Base-by-base conservation (phyloP, 1,140 invertebrate species). In the Tyrophagus putrescentiae region DNA sequence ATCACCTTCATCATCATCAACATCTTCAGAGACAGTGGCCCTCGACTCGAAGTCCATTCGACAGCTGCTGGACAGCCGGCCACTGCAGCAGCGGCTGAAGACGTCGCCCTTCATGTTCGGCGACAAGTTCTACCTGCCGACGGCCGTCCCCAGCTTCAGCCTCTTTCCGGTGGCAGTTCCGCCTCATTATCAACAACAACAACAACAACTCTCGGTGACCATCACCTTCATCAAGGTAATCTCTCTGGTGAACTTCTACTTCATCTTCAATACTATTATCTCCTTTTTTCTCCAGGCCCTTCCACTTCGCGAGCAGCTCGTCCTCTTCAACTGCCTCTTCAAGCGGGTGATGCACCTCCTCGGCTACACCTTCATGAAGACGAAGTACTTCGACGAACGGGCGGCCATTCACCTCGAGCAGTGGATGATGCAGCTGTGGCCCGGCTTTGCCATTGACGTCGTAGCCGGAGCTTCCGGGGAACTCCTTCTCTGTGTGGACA, bases 401-500 rank as follows among this genome's bases (percentile, higher is more conserved):
- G 7, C 13, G 31, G 31, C 18, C 7, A 48, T 48, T 21, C 21
- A 48, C 18, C 45, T 48, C 31, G 45, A 48, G 45, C 21, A 48
- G 18, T 48, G 45, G 45, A 18, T 48, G 7, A 48, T 48, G 45
- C 21, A 48, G 31, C 23, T 48, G 13, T 58, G 28, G 29, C 57
- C 29, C 21, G 36, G 18, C 29, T 58, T 23, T 52, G 57, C 57
- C 21, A 11, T 4, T 9, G 11, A 18, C 11, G 6, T 9, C 23
- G 21, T 50, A 21, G 9, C n/a, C n/a, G 11, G 18, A 11, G 28
- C 9, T 13, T 4, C 7, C 5, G 18, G 21, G 18, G 57, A 58
- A 23, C n/a, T 58, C 11, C 18, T 36, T 34, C 41, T 34, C 9
- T 9, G n/a, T 11, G 44, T 34, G n/a, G 80, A 91, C 0, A 89